These are phyloP conservation scores for Heliangelus exortis DNA, from an alignment of 2,797 vertebrate genomes.

Conservation along the genomic window DNA sequence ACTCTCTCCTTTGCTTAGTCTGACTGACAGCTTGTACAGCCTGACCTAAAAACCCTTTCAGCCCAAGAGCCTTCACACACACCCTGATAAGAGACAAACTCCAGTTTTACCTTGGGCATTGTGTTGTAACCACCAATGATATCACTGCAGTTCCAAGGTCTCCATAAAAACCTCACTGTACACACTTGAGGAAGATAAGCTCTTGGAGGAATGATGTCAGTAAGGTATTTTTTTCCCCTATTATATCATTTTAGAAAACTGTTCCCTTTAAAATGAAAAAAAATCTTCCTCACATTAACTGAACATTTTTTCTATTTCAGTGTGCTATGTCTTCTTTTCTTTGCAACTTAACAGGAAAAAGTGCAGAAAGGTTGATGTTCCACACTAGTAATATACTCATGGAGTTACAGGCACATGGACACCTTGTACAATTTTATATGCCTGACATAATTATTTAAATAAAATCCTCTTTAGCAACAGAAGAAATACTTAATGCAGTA, in stretches of 20 bases:
- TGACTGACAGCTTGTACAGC: constrained; percentile 53
- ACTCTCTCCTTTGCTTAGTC: neutral
- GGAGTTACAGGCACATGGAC: neutral
- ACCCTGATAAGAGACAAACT: neutral
- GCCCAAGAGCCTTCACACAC: constrained; percentile 8
- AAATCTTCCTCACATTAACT: neutral
- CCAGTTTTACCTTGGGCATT: constrained; percentile 34
- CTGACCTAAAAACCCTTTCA: constrained; percentile 43
- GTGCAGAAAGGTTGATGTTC: neutral
- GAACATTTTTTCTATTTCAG: neutral
- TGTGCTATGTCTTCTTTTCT: neutral
- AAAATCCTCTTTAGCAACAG: neutral
- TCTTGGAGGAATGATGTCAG: constrained; percentile 22
- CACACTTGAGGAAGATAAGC: constrained; percentile 38
- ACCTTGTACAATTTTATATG: neutral
- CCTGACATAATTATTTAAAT: neutral
- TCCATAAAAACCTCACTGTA: neutral
- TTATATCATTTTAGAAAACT: constrained; percentile 26
- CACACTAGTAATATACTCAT: neutral
- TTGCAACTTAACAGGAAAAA: neutral
- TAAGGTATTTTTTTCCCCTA: neutral
- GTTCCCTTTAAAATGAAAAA: neutral
- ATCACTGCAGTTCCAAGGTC: constrained; percentile 15
- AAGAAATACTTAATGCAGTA: neutral
- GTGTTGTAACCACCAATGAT: neutral